Conservation (phyloP, 1,140 invertebrate species). For the Diorhabda sublineata region DNA sequence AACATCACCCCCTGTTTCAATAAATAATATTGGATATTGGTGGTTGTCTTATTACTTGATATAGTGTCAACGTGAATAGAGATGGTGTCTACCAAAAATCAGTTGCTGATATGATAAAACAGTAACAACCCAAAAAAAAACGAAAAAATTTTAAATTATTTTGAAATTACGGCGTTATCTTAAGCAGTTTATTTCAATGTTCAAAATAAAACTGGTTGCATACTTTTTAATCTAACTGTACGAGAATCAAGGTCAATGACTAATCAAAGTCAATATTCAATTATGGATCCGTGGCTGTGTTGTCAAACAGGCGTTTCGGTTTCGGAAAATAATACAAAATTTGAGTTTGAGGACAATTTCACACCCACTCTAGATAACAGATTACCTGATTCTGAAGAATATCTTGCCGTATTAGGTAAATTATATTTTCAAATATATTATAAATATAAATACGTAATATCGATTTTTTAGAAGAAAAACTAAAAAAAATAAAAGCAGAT, state of each 20-base stretch:
- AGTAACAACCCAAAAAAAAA: no score
- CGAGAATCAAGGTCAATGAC: background rate
- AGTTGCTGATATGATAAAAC: no score
- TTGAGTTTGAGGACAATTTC: conserved; percentile 52
- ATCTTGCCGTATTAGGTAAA: conserved; percentile 45
- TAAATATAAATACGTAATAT: background rate
- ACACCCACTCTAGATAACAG: conserved; percentile 30
- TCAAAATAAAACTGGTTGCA: no score
- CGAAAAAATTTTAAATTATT: no score
- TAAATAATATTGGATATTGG: no score
- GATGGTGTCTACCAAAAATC: no score
- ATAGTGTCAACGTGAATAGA: no score
- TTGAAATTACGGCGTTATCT: no score
- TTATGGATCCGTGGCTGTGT: conserved; percentile 38
- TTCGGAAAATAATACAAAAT: conserved; percentile 22
- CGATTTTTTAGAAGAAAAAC: conserved; percentile 47
- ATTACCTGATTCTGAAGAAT: conserved; percentile 46
- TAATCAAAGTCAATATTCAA: conserved; percentile 8
- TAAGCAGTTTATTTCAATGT: no score
- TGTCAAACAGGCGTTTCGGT: conserved; percentile 23
- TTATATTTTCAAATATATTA: conserved; percentile 27
- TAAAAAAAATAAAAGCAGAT: conserved; percentile 49
- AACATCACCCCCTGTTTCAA: no score
- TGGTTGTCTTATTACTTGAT: no score
- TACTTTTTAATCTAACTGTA: no score